A percentile compares a stretch with the other conserved stretches of the same genome.
These are phyloP conservation scores for Lingula anatina DNA, from an alignment of 2,888 invertebrate genomes.

Conservation along the genomic window DNA sequence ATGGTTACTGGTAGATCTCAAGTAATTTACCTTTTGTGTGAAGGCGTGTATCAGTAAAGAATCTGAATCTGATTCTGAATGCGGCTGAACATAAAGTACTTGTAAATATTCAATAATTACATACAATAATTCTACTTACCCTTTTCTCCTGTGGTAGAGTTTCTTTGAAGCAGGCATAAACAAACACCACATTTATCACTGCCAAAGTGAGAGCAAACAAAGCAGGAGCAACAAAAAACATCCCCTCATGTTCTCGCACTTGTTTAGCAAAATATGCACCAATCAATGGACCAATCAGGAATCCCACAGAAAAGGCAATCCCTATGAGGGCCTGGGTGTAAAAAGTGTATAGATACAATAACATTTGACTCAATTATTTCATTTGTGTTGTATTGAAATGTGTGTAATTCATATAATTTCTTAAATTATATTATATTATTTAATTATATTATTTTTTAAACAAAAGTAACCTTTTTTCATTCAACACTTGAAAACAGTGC, in stretches of 20 bases:
- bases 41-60: no score
- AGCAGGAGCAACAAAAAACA: conserved; percentile 79
- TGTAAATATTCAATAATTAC: not conserved
- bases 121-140: conserved; percentile 44
- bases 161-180: conserved; percentile 73
- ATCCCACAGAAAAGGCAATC: conserved; percentile 95
- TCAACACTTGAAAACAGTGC: no score
- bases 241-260: conserved; percentile 54
- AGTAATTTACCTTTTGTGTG: no score
- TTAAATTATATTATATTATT: no score
- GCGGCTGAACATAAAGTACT: not conserved
- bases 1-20: no score
- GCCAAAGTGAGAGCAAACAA: conserved; percentile 60
- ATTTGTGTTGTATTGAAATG: no score
- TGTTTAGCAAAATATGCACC: conserved; percentile 63
- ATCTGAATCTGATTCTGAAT: no score
- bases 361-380: no score
- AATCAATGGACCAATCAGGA: conserved; percentile 90
- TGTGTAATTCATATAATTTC: no score
- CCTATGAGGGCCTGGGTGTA: conserved; percentile 84
- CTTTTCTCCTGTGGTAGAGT: conserved; percentile 68
- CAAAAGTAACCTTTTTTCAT: no score
- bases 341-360: no score
- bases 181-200: conserved; percentile 70
- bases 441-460: no score